phyloP scores from a whole-genome alignment of 1,140 invertebrate genomes.

The Bombus difficillimus region DNA sequence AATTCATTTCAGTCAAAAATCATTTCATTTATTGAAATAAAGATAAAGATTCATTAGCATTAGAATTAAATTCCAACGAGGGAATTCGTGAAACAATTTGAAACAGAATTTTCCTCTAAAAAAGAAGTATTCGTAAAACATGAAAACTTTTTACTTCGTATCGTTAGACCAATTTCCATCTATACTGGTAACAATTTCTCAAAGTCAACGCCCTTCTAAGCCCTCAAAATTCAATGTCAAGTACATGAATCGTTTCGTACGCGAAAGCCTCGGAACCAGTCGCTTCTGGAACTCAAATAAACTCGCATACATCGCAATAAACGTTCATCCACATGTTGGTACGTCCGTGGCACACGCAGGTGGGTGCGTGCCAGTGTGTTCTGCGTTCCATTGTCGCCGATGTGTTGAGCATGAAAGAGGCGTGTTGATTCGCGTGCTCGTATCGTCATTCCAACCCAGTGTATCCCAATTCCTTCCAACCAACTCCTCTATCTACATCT shows the following conservation, averaged over 20 bases:
- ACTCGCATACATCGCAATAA: background rate
- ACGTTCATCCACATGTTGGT: background rate
- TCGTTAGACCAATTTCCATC: no score
- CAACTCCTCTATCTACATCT: background rate
- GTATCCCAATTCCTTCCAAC: conserved; percentile 5
- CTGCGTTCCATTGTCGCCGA: conserved; percentile 44
- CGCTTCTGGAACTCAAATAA: background rate
- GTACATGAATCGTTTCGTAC: background rate
- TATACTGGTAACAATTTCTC: background rate
- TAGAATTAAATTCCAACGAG: no score
- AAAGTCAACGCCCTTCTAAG: background rate
- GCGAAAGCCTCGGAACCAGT: background rate
- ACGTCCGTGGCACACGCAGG: conserved; percentile 14
- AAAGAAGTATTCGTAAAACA: no score
- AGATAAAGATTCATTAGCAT: no score
- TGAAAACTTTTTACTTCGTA: no score
- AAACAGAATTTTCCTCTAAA: no score
- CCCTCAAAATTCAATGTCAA: conserved; percentile 3
- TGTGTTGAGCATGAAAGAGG: conserved; percentile 46
- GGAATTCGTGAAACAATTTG: no score
- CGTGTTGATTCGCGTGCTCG: conserved; percentile 47
- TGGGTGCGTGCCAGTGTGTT: conserved; percentile 41
- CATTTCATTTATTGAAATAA: no score
- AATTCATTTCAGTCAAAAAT: no score
- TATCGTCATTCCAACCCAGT: conserved; percentile 24